These are phyloP conservation scores for Sprattus sprattus DNA, from an alignment of 2,113 vertebrate species.

Conservation along the genomic window DNA sequence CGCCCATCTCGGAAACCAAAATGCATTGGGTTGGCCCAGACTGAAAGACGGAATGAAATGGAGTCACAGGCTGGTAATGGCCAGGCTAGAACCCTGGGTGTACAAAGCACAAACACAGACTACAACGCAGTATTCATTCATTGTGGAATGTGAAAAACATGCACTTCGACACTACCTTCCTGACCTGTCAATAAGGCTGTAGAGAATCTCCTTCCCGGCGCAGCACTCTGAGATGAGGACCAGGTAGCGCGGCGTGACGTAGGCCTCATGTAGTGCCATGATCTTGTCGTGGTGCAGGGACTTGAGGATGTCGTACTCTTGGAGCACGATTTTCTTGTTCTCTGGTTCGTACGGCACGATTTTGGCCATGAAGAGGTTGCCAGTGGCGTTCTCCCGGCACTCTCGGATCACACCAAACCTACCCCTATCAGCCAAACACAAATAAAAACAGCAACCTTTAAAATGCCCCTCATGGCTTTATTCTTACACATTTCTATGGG, in stretches of 20 bases:
- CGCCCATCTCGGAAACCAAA: too few relatives aligned
- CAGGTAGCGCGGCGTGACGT: slow-evolving; percentile 95
- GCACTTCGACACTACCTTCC: background rate
- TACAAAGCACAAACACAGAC: background rate
- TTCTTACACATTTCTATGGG: background rate
- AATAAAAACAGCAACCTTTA: background rate
- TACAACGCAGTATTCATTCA: background rate
- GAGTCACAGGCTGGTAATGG: too few relatives aligned
- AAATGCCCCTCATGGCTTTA: background rate
- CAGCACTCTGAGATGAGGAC: slow-evolving; percentile 95
- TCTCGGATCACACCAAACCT: slow-evolving; percentile 92
- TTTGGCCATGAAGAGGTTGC: slow-evolving; percentile 93
- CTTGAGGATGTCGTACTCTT: slow-evolving; percentile 95
- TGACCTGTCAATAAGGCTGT: slow-evolving; percentile 92
- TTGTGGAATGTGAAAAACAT: background rate
- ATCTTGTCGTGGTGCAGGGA: slow-evolving; percentile 88
- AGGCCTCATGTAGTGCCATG: slow-evolving; percentile 94
- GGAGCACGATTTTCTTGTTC: slow-evolving; percentile 82
- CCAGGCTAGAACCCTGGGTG: background rate
- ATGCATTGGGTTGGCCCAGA: too few relatives aligned
- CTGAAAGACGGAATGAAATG: too few relatives aligned
- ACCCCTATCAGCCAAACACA: slow-evolving; percentile 70
- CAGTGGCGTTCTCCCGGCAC: slow-evolving; percentile 92
- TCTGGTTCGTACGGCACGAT: slow-evolving; percentile 91
- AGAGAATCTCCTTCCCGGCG: slow-evolving; percentile 89